A percentile compares a stretch with the other conserved stretches of the same genome.
phyloP scores from a whole-genome alignment of 2,113 vertebrate genomes.

The Mirounga angustirostris region DNA sequence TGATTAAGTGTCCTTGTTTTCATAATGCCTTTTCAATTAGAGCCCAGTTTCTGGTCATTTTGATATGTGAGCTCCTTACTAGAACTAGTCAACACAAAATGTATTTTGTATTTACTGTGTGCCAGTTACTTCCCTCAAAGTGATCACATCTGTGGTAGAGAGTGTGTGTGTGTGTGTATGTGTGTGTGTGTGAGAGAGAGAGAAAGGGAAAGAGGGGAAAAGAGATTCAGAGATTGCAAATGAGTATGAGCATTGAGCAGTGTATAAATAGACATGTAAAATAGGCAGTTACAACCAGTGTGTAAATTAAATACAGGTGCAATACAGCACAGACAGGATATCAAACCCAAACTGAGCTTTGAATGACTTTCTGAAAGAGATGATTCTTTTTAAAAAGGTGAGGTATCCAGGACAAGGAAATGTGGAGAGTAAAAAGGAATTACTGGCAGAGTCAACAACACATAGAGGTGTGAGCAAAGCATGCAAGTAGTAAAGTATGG shows the following conservation, averaged over 20 bases:
- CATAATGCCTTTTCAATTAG: not conserved
- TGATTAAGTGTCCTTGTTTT: not conserved
- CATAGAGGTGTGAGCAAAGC: not conserved
- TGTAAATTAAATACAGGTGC: not conserved
- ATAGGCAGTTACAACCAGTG: not conserved
- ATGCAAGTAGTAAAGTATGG: not conserved
- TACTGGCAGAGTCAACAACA: not conserved
- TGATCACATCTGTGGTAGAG: not conserved
- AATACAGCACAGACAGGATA: not conserved
- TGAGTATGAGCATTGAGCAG: not conserved
- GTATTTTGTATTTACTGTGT: not conserved
- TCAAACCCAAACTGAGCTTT: not conserved
- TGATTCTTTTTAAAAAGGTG: not conserved
- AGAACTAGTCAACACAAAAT: conserved; percentile 21
- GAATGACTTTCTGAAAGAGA: not conserved
- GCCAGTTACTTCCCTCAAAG: not conserved
- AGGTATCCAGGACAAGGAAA: not conserved
- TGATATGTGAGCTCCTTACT: not conserved
- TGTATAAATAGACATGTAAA: not conserved
- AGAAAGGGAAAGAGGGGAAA: not conserved
- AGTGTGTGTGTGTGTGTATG: not conserved
- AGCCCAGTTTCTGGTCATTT: not conserved
- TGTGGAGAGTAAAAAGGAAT: conserved; percentile 1
- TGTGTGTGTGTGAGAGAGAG: not conserved
- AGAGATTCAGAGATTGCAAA: not conserved